Conservation (phyloP, 2,797 vertebrate genomes). For the Morus bassanus region DNA sequence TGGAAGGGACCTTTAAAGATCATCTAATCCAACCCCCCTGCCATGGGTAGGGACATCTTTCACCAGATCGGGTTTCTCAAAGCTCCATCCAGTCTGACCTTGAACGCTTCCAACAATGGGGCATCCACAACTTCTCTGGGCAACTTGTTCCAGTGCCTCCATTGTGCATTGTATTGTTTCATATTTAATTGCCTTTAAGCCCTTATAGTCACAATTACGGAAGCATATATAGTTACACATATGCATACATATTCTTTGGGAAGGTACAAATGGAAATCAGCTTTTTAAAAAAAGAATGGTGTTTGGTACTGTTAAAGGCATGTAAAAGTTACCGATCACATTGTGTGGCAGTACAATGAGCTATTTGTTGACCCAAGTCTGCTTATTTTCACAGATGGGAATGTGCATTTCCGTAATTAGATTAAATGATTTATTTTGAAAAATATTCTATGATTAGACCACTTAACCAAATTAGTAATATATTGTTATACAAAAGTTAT, state of each 20-base stretch:
- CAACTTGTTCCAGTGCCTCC: background rate
- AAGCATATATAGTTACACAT: accelerated
- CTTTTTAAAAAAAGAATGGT: background rate
- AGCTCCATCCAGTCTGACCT: background rate
- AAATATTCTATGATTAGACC: background rate
- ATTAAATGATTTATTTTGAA: background rate
- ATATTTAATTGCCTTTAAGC: background rate
- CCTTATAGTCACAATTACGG: background rate
- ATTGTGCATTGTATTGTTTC: background rate
- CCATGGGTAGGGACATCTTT: accelerated
- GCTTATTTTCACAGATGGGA: background rate
- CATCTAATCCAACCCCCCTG: background rate
- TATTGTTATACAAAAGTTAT: background rate
- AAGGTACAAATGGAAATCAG: background rate
- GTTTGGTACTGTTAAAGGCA: background rate
- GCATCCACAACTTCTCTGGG: background rate
- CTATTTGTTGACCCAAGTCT: background rate
- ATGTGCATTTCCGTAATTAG: background rate
- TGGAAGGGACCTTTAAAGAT: background rate
- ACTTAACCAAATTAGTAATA: background rate
- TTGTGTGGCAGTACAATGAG: background rate
- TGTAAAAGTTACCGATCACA: background rate
- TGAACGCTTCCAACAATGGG: background rate
- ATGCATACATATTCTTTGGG: background rate
- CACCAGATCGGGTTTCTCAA: background rate